Evolutionary conservation across 2,888 invertebrate genomes (phyloP), one percentile per base, ranked within the genome.

Genomic region (Apamea crenata): DNA sequence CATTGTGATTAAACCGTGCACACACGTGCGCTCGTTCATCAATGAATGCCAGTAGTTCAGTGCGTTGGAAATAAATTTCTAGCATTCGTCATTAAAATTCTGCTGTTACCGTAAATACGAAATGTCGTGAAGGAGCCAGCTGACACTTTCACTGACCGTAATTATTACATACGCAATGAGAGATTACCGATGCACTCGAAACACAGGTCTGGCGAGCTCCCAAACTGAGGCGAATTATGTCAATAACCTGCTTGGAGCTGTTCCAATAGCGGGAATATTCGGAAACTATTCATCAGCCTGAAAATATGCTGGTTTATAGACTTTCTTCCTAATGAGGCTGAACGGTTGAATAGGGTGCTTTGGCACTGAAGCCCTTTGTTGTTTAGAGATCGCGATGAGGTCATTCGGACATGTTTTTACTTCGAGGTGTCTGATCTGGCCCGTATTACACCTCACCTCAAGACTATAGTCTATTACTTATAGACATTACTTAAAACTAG

Each of bases 211-310:
- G 90, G 90, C 90, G 70, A 53, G 29, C 76, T 75, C 78, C 90
- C 90, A 90, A 88, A 81, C 79, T 74, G 61, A 71, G 63, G 78
- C 59, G 71, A 90, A 86, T 85, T 91, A 91, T 91, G 91, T 90
- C 90, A 90, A 90, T 90, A 90, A 90, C 90, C 90, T 84, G 88
- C 77, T 90, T 90, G 90, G 91, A 86, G 12, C 44, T 10, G 63
- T 25, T 86, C 90, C 91, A 90, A 88, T 83, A 84, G 74, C 85
- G 71, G 75, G 81, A 81, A 84, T 80, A 90, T 89, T 84, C 53
- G 76, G 61, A 79, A 70, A 78, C 78, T 78, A 76, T 72, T 85
- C 66, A 68, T 87, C 74, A 66, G 72, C n/a, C 32, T n/a, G 40
- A 61, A 66, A 76, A 69, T 74, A 77, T 77, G 16, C 44, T 71